These are phyloP conservation scores for Onchidella celtica DNA, from an alignment of 2,888 invertebrate species.

Conservation along the genomic window DNA sequence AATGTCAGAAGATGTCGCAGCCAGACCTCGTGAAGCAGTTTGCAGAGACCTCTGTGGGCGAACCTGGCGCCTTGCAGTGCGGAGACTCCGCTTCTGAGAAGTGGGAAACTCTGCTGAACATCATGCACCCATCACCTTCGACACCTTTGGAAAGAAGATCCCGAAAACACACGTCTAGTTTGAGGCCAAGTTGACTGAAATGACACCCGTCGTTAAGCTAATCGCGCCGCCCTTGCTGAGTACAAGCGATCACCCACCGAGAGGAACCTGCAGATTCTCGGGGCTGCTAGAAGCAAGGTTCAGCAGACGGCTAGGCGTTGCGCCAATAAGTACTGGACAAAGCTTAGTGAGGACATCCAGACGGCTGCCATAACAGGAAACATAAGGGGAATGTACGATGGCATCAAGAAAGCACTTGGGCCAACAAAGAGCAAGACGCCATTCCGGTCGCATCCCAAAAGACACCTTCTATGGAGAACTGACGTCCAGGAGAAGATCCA, in stretches of 20 bases:
- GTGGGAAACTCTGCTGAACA: background rate
- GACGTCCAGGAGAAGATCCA: no score
- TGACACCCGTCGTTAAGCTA: background rate
- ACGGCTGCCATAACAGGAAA: conserved; percentile 7
- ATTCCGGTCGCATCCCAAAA: no score
- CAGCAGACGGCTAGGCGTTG: conserved; percentile 4
- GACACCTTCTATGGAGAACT: no score
- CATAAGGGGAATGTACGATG: conserved; percentile 2
- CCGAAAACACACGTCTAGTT: background rate
- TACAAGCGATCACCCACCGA: background rate
- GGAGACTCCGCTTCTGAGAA: no score
- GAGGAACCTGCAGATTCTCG: background rate
- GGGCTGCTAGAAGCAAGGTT: conserved; percentile 19
- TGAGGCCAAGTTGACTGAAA: background rate
- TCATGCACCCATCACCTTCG: background rate
- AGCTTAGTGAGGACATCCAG: conserved; percentile 21
- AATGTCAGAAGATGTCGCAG: no score
- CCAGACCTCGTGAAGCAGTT: background rate
- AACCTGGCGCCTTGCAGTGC: no score
- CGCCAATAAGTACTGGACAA: conserved; percentile 11
- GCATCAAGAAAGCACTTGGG: conserved; percentile 16
- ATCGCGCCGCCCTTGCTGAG: background rate
- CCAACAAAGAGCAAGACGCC: background rate
- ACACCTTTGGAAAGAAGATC: background rate
- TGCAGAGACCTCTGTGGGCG: background rate